Evolutionary conservation across 2,113 vertebrate genomes (phyloP).

Genomic region (Cyanoderma ruficeps): DNA sequence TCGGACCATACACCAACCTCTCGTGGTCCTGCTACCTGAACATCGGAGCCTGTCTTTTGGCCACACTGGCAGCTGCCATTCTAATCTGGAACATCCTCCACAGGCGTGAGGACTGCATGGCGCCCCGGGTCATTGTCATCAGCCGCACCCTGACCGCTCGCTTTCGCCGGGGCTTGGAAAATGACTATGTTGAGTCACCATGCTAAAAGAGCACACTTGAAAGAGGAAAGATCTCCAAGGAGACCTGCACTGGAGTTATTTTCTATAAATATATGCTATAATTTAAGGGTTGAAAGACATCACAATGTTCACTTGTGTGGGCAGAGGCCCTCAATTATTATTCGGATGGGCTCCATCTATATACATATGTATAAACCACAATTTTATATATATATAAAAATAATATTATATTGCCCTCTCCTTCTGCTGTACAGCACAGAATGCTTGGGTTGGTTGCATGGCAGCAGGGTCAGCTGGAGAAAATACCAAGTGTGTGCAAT

Average conservation of each 20-base stretch:
- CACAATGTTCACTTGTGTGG: neutral
- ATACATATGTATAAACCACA: constrained; percentile 62
- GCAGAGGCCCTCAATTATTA: constrained; percentile 24
- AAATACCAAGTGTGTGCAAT: neutral
- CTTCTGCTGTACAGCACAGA: constrained; percentile 49
- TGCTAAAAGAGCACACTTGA: constrained; percentile 77
- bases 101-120: constrained; percentile 92
- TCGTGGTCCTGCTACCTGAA: constrained; percentile 98
- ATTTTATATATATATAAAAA: neutral
- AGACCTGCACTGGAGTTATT: neutral
- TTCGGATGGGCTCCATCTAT: constrained; percentile 40
- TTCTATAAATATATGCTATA: constrained; percentile 5
- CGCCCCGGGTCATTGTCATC: constrained; percentile 90
- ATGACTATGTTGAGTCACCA: constrained; percentile 96
- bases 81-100: constrained; percentile 98
- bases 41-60: constrained; percentile 91
- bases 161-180: constrained; percentile 87
- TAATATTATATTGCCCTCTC: constrained; percentile 9
- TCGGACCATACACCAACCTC: constrained; percentile 90
- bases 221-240: neutral
- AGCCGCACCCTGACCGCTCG: constrained; percentile 85
- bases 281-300: constrained; percentile 35
- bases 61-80: constrained; percentile 91
- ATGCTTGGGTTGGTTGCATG: neutral
- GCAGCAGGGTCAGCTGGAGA: neutral